A percentile compares a stretch with the other conserved stretches of the same genome.
Evolutionary conservation across 1,140 invertebrate genomes (phyloP).

Genomic region (Drosophila paulistorum): DNA sequence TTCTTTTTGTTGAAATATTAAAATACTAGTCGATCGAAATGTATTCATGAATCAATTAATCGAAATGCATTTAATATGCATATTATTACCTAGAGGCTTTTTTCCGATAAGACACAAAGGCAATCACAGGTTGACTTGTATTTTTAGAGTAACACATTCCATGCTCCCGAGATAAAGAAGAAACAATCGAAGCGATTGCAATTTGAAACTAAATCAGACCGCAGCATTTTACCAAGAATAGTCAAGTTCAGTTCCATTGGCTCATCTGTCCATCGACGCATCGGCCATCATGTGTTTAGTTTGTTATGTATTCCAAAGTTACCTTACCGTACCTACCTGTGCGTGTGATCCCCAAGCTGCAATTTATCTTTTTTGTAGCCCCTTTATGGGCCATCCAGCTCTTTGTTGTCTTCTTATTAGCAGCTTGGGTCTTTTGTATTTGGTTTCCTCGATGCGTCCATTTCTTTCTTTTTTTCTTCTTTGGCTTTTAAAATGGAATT

Average conservation of each 20-base stretch:
- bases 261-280: constrained; percentile 8
- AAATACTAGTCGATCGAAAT: not conserved
- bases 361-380: constrained; percentile 82
- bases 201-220: constrained; percentile 40
- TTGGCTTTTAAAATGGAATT: constrained; percentile 76
- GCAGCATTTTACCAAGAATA: constrained; percentile 29
- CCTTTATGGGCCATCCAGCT: constrained; percentile 75
- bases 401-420: constrained; percentile 69
- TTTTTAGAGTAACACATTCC: constrained; percentile 41
- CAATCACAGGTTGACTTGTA: constrained; percentile 37
- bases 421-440: constrained; percentile 64
- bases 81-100: constrained; percentile 1
- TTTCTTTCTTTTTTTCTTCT: constrained; percentile 24
- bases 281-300: constrained; percentile 69
- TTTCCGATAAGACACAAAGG: constrained; percentile 13
- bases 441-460: constrained; percentile 59
- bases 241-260: constrained; percentile 1
- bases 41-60: constrained; percentile 15
- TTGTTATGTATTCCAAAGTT: constrained; percentile 55
- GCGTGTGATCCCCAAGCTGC: constrained; percentile 76
- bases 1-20: not conserved
- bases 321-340: constrained; percentile 21
- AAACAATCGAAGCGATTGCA: constrained; percentile 36
- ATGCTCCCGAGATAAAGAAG: constrained; percentile 47
- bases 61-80: constrained; percentile 30